phyloP scores from a whole-genome alignment of 2,888 invertebrate species.

The Platycheirus rosarum region DNA sequence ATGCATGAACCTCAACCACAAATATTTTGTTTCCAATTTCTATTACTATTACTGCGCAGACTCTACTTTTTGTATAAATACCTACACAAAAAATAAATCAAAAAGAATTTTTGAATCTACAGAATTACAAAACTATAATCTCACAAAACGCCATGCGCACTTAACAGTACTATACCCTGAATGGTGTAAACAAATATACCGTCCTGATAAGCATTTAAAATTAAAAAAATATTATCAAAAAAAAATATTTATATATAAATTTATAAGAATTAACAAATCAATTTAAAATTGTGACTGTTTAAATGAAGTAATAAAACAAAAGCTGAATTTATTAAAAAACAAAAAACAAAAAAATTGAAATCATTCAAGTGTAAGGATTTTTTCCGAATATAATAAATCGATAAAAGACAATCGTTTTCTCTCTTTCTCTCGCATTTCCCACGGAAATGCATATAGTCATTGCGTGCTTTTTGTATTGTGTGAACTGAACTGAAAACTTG shows the following conservation, averaged over 20 bases:
- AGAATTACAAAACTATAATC: neutral
- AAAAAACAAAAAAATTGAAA: too few species aligned
- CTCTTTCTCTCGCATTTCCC: slow-evolving; percentile 25
- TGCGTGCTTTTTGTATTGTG: slow-evolving; percentile 12
- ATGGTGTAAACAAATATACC: slow-evolving; percentile 33
- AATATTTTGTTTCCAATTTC: too few species aligned
- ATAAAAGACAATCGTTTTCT: slow-evolving; percentile 2
- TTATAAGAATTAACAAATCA: too few species aligned
- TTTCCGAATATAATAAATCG: slow-evolving; percentile 7
- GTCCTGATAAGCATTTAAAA: neutral
- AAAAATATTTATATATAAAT: neutral
- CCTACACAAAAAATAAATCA: neutral
- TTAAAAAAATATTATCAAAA: neutral
- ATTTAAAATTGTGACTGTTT: too few species aligned
- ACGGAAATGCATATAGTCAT: slow-evolving; percentile 38
- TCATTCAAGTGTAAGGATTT: slow-evolving; percentile 3
- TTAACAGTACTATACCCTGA: neutral
- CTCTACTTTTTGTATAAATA: too few species aligned
- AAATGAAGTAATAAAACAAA: too few species aligned
- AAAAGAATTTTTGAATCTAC: neutral
- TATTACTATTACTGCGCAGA: slow-evolving; percentile 2
- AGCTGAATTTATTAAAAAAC: too few species aligned
- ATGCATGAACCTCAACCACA: too few species aligned
- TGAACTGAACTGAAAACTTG: neutral
- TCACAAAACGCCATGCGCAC: slow-evolving; percentile 9